phyloP scores from a whole-genome alignment of 2,113 vertebrate species.

The Pristiophorus japonicus region DNA sequence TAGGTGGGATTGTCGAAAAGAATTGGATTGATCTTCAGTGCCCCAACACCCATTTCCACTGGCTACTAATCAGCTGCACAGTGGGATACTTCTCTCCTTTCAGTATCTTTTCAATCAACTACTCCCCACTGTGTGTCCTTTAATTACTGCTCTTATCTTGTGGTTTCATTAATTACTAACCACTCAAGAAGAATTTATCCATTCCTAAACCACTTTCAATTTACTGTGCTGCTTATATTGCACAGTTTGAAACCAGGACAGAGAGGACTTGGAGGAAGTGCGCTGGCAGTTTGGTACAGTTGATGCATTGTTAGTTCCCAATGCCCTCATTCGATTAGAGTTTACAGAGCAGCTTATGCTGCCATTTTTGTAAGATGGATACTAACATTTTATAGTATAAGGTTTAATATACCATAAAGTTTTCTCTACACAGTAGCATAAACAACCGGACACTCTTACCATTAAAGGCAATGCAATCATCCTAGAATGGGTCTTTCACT shows the following conservation, averaged over 20 bases:
- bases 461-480: not conserved
- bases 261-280: not conserved
- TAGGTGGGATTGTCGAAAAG: not conserved
- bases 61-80: conserved; percentile 9
- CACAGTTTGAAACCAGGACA: not conserved
- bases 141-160: not conserved
- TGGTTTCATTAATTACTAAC: conserved; percentile 22
- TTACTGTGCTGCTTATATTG: not conserved
- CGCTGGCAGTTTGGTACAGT: not conserved
- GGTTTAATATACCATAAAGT: too few species aligned
- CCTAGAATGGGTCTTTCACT: not conserved
- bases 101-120: conserved; percentile 32
- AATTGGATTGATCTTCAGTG: not conserved
- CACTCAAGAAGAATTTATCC: conserved; percentile 9
- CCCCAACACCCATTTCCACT: not conserved
- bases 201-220: conserved; percentile 22
- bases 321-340: not conserved
- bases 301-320: not conserved
- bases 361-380: not conserved
- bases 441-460: not conserved
- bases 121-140: not conserved
- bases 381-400: not conserved
- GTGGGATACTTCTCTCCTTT: not conserved
- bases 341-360: not conserved
- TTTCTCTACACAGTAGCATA: not conserved